Base-by-base conservation (phyloP, 2,797 vertebrate genomes). In the Numenius phaeopus region DNA sequence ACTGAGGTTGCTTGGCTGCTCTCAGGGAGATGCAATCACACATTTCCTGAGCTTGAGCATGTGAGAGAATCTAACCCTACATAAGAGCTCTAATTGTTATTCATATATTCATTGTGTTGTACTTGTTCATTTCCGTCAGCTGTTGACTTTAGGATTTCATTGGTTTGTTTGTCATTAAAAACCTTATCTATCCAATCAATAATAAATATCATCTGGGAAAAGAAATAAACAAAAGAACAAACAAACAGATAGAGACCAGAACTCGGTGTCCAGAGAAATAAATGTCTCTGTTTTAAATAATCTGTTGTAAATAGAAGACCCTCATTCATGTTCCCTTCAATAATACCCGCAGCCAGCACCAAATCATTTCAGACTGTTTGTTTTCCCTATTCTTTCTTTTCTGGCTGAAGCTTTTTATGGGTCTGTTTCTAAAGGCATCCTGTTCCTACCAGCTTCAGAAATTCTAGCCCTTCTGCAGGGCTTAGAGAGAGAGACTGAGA, bases 111-210 rank as follows among this genome's bases (percentile, higher is more conserved):
- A 97, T 96, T 94, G 69, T 89, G 50, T 83, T 93, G n/a, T 39
- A 82, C 66, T 90, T 91, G 59, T 95, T 97, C 57, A 73, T 96
- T 96, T 95, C 64, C 79, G 46, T 88, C 87, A 93, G 78, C n/a
- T 97, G 83, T 98, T 97, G 94, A 96, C 86, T 96, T 84, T 97
- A 83, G 82, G 76, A 94, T 96, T 90, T 39, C 59, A 70, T 54
- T 87, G 40, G 88, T 94, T 96, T 94, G 92, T 88, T 96, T 95
- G 92, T 95, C 71, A 96, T 97, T 95, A 96, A 91, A 95, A 96
- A 82, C 7, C 8, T 93, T 94, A 91, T 87, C 85, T 93, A 95
- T 87, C 87, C 52, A 95, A 96, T 97, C 83, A 97, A 96, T 97
- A 97, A 97, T 97, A 94, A 91, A 96, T 96, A 94, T 37, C 22